phyloP scores from a whole-genome alignment of 2,113 vertebrate genomes.

The Dromiciops gliroides region DNA sequence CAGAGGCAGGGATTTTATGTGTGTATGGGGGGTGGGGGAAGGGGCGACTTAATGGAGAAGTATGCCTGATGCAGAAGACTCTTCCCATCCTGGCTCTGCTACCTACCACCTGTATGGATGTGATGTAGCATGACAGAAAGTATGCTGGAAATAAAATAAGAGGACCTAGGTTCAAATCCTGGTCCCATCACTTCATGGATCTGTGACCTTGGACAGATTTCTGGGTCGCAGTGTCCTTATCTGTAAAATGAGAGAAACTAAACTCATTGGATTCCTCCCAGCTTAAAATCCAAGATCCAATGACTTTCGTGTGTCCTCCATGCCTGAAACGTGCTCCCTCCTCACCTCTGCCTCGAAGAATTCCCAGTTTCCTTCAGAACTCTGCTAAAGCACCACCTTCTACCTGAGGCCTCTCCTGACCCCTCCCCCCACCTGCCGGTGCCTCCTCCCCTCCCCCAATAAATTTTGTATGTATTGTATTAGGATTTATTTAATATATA shows the following conservation, averaged over 20 bases:
- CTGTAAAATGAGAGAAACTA: background rate
- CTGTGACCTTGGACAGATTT: background rate
- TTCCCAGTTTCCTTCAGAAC: constrained; percentile 28
- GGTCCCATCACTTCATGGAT: background rate
- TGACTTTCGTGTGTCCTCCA: background rate
- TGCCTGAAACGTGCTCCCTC: background rate
- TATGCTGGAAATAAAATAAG: background rate
- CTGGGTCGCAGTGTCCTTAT: background rate
- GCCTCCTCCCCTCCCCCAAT: background rate
- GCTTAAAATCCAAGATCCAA: background rate
- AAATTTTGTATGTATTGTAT: background rate
- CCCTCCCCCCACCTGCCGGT: background rate
- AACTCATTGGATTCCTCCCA: background rate
- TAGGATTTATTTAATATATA: background rate
- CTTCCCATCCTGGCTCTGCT: background rate
- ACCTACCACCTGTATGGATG: background rate
- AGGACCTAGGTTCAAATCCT: background rate
- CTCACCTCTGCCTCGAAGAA: background rate
- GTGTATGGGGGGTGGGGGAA: background rate
- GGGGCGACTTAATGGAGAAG: too few relatives aligned
- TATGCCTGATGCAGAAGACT: background rate
- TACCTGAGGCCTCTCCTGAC: background rate
- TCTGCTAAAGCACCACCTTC: background rate
- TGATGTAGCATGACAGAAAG: background rate
- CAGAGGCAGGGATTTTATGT: background rate